Conservation (phyloP, 2,113 vertebrate species). For the Labeo catla region DNA sequence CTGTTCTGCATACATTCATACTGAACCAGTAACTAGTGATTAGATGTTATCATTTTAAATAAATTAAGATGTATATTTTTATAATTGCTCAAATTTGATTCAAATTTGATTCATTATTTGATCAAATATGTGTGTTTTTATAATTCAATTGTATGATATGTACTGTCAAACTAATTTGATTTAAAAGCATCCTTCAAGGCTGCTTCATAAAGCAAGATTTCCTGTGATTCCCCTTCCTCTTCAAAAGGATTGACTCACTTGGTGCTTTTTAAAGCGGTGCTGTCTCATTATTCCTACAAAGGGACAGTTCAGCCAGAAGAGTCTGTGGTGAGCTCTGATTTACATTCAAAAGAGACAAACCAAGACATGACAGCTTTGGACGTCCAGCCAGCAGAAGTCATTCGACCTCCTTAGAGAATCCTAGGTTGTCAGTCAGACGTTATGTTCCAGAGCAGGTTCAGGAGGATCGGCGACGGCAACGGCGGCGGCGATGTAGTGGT, state of each 20-base stretch:
- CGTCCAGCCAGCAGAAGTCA: neutral
- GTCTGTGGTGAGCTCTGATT: conserved; percentile 35
- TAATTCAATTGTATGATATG: neutral
- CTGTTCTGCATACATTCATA: conserved; percentile 37
- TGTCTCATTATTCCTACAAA: conserved; percentile 20
- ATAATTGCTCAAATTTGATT: neutral
- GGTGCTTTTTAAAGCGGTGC: neutral
- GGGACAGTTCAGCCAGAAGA: neutral
- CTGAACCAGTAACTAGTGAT: neutral
- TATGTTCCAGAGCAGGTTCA: conserved; percentile 55
- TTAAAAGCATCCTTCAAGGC: conserved; percentile 18
- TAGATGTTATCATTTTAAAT: neutral
- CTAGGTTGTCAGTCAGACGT: conserved; percentile 54
- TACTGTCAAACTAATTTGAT: neutral
- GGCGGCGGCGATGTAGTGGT: conserved; percentile 32
- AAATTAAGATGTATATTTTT: neutral
- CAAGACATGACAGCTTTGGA: neutral
- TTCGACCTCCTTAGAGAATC: neutral
- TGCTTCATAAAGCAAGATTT: conserved; percentile 29
- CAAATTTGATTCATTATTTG: neutral
- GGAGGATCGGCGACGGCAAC: neutral
- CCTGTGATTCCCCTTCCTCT: neutral
- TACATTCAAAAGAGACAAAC: conserved; percentile 50
- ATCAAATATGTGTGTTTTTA: conserved; percentile 9
- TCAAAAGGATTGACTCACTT: neutral